Evolutionary conservation across 1,140 invertebrate species (phyloP).

Genomic region (Drosophila athabasca): DNA sequence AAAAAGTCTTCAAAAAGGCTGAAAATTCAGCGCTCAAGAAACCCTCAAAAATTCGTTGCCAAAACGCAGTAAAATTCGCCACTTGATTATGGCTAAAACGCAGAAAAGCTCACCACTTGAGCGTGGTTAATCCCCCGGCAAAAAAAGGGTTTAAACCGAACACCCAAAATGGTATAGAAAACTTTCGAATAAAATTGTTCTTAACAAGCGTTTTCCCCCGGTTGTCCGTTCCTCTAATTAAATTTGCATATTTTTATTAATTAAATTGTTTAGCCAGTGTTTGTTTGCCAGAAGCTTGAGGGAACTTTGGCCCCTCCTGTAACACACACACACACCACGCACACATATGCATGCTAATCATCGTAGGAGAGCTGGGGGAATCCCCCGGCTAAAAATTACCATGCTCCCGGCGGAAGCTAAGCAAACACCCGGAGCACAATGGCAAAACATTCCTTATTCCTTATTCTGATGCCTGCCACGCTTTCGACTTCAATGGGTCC

Average conservation of each 20-base stretch:
- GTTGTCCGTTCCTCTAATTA: slow-evolving; percentile 48
- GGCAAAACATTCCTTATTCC: slow-evolving; percentile 34
- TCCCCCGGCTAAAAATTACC: slow-evolving; percentile 52
- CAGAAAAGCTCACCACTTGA: slow-evolving; percentile 16
- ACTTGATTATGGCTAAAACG: neutral
- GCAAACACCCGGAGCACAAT: slow-evolving; percentile 47
- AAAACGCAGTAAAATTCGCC: slow-evolving; percentile 3
- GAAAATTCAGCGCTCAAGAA: neutral
- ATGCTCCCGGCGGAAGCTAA: slow-evolving; percentile 28
- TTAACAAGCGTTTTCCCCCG: slow-evolving; percentile 12
- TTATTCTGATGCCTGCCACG: slow-evolving; percentile 46
- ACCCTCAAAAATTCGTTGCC: neutral
- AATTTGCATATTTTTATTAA: slow-evolving; percentile 82
- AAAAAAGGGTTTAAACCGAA: slow-evolving; percentile 42
- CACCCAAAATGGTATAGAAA: slow-evolving; percentile 26
- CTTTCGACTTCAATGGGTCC: slow-evolving; percentile 18
- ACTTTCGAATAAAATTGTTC: slow-evolving; percentile 36
- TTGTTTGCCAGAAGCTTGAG: slow-evolving; percentile 57
- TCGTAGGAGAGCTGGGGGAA: slow-evolving; percentile 16
- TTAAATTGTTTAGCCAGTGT: slow-evolving; percentile 73
- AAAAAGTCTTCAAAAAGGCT: slow-evolving; percentile 23
- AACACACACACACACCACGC: slow-evolving; percentile 3
- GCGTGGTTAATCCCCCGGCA: neutral
- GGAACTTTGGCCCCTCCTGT: slow-evolving; percentile 9
- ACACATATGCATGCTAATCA: slow-evolving; percentile 45